Evolutionary conservation across 1,140 invertebrate species (phyloP), one percentile per base, ranked within the genome.

Genomic region (Drosophila mojavensis): DNA sequence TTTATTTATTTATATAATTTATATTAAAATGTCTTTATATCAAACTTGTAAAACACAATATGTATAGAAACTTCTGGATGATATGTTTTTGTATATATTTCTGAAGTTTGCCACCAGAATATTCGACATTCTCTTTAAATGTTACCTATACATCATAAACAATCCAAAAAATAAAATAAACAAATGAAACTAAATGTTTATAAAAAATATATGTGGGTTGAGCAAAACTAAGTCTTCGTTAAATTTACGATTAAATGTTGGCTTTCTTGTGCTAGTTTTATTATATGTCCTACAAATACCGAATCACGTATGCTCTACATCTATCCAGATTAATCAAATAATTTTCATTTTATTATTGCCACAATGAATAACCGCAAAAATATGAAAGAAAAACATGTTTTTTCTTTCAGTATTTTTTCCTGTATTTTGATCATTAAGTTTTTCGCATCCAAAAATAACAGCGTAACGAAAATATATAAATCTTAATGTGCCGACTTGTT

Each of bases 301-400:
- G 43, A 17, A 45, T 45, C 47, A 41, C 61, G 20, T n/a, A 30
- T 53, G 15, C 61, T 56, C 20, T 47, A n/a, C 26, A 7, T 68
- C 24, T 70, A 64, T 30, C 47, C 50, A 65, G 47, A 84, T 79
- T 75, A 67, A 88, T 85, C 63, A 88, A 59, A 81, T 53, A 53
- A 11, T 39, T 39, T 13, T 56, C 62, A 50, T 67, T 61, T 4
- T 60, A 20, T 24, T 75, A 53, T 62, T 54, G 54, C 71, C n/a
- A 24, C 62, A 65, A 82, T 88, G 71, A 79, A 70, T 83, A 73
- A 83, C 47, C 76, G 55, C 62, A 68, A 45, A 83, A 86, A 79
- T 88, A 83, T 83, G 76, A 83, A 76, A 68, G 73, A 76, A 73
- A 68, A 88, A 59, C 79, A 83, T 77, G 62, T 77, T 36, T 55